These are phyloP conservation scores for Meta bourneti DNA, from an alignment of 2,888 invertebrate genomes.

Conservation along the genomic window DNA sequence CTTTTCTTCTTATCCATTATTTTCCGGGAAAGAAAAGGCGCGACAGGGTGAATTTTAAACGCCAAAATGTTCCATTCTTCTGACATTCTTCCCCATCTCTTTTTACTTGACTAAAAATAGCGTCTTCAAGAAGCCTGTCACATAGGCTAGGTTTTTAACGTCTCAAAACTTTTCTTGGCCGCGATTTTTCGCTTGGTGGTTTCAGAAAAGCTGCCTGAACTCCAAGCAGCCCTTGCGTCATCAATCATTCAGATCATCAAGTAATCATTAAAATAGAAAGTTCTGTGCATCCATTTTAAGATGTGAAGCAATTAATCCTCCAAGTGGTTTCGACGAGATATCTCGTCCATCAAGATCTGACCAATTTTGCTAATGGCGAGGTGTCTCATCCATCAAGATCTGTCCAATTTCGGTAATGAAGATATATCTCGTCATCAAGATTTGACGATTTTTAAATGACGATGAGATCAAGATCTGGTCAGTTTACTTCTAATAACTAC, in stretches of 20 bases:
- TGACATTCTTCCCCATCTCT: neutral
- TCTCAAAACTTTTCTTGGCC: neutral
- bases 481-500: no score
- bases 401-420: no score
- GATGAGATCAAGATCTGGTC: no score
- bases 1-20: neutral
- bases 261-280: neutral
- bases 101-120: neutral
- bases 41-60: slow-evolving; percentile 5
- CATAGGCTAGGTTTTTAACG: neutral
- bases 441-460: no score
- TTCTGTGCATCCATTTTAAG: no score
- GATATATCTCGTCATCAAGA: no score
- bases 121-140: neutral
- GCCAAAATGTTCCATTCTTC: neutral
- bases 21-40: neutral
- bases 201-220: neutral
- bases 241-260: neutral
- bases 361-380: no score
- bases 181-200: neutral
- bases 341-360: no score
- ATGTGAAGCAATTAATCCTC: no score
- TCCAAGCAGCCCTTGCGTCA: neutral
- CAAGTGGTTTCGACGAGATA: no score
- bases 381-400: no score